phyloP scores from a whole-genome alignment of 2,888 invertebrate species.

The Sycophila texana region DNA sequence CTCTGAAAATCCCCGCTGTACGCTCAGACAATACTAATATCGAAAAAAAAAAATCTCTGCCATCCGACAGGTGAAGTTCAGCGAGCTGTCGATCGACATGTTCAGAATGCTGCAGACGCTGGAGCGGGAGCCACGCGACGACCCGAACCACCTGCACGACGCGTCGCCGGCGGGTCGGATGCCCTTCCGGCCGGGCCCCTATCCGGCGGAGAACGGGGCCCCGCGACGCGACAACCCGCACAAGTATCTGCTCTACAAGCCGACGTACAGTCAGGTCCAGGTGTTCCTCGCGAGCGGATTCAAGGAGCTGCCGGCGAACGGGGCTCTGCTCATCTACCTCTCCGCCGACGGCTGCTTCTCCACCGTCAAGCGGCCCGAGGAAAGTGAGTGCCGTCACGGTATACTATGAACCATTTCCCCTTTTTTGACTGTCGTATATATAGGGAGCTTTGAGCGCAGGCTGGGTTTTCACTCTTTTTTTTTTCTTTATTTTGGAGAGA shows the following conservation, averaged over 20 bases:
- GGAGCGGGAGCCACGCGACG: constrained; percentile 93
- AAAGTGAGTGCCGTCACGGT: constrained; percentile 82
- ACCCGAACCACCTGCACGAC: constrained; percentile 84
- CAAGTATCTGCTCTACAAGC: constrained; percentile 96
- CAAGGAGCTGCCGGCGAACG: constrained; percentile 94
- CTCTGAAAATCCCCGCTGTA: too few relatives aligned
- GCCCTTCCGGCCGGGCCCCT: constrained; percentile 78
- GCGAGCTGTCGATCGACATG: constrained; percentile 98
- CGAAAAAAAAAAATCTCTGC: background rate
- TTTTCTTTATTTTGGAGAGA: background rate
- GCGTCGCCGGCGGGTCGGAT: constrained; percentile 83
- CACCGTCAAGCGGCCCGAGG: constrained; percentile 90
- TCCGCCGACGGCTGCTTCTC: constrained; percentile 94
- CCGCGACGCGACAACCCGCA: constrained; percentile 93
- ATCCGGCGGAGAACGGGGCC: constrained; percentile 84
- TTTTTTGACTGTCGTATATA: background rate
- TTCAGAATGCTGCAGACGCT: constrained; percentile 96
- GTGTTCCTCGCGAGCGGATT: constrained; percentile 95
- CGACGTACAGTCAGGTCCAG: constrained; percentile 93
- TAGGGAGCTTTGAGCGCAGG: background rate
- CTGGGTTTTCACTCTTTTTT: background rate
- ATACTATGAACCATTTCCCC: background rate
- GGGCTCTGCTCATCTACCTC: constrained; percentile 92
- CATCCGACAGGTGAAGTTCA: constrained; percentile 90
- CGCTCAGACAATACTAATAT: too few relatives aligned